Conservation (phyloP, 2,113 vertebrate species). For the Cebus imitator region DNA sequence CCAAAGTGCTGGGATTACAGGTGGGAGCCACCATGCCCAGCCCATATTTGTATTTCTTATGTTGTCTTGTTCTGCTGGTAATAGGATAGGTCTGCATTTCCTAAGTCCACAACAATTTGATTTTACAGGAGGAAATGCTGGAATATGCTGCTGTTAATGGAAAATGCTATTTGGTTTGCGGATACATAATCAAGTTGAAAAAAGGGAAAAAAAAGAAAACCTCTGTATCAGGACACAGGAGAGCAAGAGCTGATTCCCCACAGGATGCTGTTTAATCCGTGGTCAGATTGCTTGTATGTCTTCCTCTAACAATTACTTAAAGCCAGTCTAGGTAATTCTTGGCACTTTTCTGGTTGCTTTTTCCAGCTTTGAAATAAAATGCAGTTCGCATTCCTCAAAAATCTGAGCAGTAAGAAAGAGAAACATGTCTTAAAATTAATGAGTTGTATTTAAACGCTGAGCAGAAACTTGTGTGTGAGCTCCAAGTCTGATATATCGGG, state of each 20-base stretch:
- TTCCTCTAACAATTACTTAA: not conserved
- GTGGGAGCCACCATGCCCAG: too few relatives aligned
- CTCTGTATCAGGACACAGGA: not conserved
- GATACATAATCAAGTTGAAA: not conserved
- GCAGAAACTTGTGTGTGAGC: not conserved
- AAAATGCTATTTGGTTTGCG: not conserved
- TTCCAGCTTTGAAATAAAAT: conserved; percentile 24
- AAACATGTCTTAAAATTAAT: conserved; percentile 5
- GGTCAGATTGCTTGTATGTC: not conserved
- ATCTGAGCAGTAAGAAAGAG: conserved; percentile 25
- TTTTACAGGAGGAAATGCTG: not conserved
- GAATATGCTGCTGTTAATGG: not conserved
- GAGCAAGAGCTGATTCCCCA: not conserved
- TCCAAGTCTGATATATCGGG: not conserved
- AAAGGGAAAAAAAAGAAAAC: not conserved
- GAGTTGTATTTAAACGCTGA: conserved; percentile 47
- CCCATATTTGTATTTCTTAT: not conserved
- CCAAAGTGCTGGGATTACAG: too few relatives aligned
- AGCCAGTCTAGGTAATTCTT: not conserved
- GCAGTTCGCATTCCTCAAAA: conserved; percentile 36
- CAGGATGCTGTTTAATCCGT: not conserved
- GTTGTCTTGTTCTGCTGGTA: not conserved
- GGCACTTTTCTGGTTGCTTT: not conserved
- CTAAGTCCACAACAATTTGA: not conserved
- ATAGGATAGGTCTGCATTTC: not conserved